Evolutionary conservation across 2,888 invertebrate genomes (phyloP).

Genomic region (Leptura quadrifasciata): DNA sequence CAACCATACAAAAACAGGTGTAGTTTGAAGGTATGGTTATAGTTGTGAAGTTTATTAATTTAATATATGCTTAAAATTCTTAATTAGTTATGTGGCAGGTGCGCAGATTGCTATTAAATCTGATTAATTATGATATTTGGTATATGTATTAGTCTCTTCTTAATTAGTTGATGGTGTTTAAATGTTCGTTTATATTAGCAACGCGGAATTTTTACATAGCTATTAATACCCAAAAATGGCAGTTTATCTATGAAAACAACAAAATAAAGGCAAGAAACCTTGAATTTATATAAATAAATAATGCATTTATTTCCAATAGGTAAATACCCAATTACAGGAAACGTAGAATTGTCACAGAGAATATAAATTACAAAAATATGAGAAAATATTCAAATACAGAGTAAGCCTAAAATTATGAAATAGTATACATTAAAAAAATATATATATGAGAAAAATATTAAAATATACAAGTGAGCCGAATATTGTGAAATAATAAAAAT

Average conservation of each 20-base stretch:
- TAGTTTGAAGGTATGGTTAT: slow-evolving; percentile 21
- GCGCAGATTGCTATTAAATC: slow-evolving; percentile 35
- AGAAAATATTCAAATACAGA: too few relatives aligned
- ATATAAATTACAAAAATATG: too few relatives aligned
- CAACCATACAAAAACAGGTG: slow-evolving; percentile 40
- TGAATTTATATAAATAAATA: too few relatives aligned
- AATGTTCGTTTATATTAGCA: neutral
- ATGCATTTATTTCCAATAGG: too few relatives aligned
- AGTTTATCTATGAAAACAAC: neutral
- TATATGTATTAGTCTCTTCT: slow-evolving; percentile 24
- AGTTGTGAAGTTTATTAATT: slow-evolving; percentile 23
- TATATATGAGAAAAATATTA: too few relatives aligned
- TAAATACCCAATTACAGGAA: too few relatives aligned
- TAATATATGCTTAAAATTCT: slow-evolving; percentile 37
- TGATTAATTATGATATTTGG: slow-evolving; percentile 34
- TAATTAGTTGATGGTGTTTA: slow-evolving; percentile 29
- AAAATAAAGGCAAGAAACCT: neutral
- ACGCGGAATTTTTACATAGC: neutral
- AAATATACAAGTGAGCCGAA: too few relatives aligned
- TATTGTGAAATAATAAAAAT: too few relatives aligned
- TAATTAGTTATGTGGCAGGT: slow-evolving; percentile 41
- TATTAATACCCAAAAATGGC: neutral
- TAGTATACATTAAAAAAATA: too few relatives aligned
- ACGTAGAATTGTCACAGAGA: too few relatives aligned
- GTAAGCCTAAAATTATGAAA: too few relatives aligned